These are phyloP conservation scores for Allophyes oxyacanthae DNA, from an alignment of 2,888 invertebrate genomes.

Conservation along the genomic window DNA sequence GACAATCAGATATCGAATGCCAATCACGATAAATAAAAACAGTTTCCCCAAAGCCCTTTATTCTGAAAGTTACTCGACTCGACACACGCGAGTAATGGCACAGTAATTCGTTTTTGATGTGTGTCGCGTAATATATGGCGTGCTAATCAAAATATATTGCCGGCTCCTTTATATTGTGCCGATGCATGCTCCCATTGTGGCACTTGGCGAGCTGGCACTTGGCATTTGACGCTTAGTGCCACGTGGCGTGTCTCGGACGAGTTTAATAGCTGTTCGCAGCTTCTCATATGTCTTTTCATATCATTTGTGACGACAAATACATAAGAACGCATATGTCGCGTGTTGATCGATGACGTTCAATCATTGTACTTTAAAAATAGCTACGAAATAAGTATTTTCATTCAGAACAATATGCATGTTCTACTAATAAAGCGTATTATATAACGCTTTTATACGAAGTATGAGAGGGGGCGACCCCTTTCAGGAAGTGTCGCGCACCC, in stretches of 20 bases:
- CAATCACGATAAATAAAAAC: conserved; percentile 60
- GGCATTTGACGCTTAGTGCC: conserved; percentile 53
- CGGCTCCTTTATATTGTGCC: conserved; percentile 65
- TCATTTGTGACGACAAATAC: conserved; percentile 27
- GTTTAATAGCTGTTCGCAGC: conserved; percentile 53
- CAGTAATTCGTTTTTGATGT: conserved; percentile 79
- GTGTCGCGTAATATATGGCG: conserved; percentile 67
- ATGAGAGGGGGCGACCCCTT: conserved; percentile 30
- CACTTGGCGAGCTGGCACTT: conserved; percentile 51
- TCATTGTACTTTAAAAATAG: not conserved
- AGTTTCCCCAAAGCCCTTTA: conserved; percentile 62
- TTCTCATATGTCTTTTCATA: conserved; percentile 51
- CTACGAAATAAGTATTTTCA: too few relatives aligned
- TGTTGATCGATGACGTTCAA: conserved; percentile 13
- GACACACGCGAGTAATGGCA: conserved; percentile 68
- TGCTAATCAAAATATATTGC: conserved; percentile 80
- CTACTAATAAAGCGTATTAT: conserved; percentile 31
- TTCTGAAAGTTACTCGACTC: conserved; percentile 65
- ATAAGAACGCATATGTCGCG: conserved; percentile 23
- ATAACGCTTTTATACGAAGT: conserved; percentile 35
- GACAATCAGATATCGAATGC: conserved; percentile 49
- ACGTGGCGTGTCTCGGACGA: conserved; percentile 55
- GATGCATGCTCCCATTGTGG: conserved; percentile 62
- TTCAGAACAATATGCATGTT: too few relatives aligned
- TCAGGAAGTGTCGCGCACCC: conserved; percentile 35